These are phyloP conservation scores for Adelognathus sp. DNA, from an alignment of 2,888 invertebrate genomes.

Conservation along the genomic window DNA sequence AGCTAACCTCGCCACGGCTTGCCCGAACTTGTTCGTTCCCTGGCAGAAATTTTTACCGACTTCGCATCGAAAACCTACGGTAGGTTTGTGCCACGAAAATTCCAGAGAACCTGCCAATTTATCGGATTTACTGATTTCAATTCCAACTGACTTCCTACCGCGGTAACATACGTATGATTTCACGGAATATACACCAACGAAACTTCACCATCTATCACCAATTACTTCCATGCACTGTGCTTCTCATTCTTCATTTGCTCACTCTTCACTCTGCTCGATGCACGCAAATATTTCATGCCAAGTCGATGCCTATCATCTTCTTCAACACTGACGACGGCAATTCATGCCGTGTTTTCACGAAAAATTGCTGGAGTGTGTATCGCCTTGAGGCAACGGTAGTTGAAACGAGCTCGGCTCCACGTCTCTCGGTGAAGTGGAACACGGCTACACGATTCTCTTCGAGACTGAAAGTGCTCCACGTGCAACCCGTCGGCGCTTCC, in stretches of 20 bases:
- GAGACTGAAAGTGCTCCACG: not conserved
- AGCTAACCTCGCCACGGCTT: no score
- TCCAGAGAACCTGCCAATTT: no score
- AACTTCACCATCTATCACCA: conserved; percentile 18
- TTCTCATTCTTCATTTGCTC: conserved; percentile 25
- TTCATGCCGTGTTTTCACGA: conserved; percentile 23
- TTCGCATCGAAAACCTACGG: no score
- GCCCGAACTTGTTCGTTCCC: no score
- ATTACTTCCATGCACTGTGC: conserved; percentile 13
- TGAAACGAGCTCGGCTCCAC: conserved; percentile 2
- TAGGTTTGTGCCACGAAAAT: no score
- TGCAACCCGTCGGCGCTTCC: not conserved
- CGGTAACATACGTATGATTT: not conserved
- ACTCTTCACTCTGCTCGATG: conserved; percentile 30
- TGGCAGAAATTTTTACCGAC: no score
- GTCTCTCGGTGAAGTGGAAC: not conserved
- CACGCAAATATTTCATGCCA: conserved; percentile 72
- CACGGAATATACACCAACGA: conserved; percentile 5
- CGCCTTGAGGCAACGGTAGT: conserved; percentile 23
- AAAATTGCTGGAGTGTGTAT: conserved; percentile 16
- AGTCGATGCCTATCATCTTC: conserved; percentile 51
- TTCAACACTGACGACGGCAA: conserved; percentile 8
- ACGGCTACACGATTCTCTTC: not conserved
- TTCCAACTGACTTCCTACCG: not conserved
- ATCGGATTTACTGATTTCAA: no score